Base-by-base conservation (phyloP, 2,888 invertebrate species). In the Branchellion lobata region DNA sequence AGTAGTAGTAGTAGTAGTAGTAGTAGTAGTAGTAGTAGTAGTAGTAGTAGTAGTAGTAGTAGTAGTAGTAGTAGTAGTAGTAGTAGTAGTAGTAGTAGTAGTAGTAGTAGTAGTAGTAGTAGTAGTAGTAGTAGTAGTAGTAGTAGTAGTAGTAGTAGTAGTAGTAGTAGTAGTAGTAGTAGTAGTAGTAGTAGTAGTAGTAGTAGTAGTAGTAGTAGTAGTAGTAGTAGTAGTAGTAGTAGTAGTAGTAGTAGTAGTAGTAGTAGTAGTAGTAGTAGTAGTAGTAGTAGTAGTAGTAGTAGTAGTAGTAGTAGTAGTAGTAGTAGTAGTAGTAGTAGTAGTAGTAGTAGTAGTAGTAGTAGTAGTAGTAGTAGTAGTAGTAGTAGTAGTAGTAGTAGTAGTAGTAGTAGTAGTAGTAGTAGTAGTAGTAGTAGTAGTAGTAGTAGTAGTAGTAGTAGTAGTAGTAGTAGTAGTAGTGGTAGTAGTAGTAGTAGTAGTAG, bases 11-110 rank as follows among this genome's bases (percentile, higher is more conserved):
- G 65, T 65, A 65, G 65, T 65, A 65, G 65, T 65, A 65, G 65
- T 65, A 65, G 29, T 65, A 65, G 65, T 65, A 65, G n/a, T 24
- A 65, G 65, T 65, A 65, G 65, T 65, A 65, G 65, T 65, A 65
- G 65, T 65, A 65, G 65, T 65, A 65, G 65, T 65, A 65, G 65
- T 65, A 65, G 65, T 65, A 65, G 65, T 65, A 65, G 65, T 65
- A 65, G 65, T 65, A 65, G 65, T 65, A 65, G 29, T 65, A 65
- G 65, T 65, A 65, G 29, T 24, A 65, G 65, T 65, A 65, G 65
- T 65, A 65, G 65, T 65, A 65, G 65, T 65, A 65, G 65, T 65
- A 65, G 65, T 14, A 65, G n/a, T 65, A 65, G 65, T 65, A 65
- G 65, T 14, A 65, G 65, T 65, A 24, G 65, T 65, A 65, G 29